Evolutionary conservation across 64 coral and sea anemone species (phyloP).

Genomic region (Montipora cactus): DNA sequence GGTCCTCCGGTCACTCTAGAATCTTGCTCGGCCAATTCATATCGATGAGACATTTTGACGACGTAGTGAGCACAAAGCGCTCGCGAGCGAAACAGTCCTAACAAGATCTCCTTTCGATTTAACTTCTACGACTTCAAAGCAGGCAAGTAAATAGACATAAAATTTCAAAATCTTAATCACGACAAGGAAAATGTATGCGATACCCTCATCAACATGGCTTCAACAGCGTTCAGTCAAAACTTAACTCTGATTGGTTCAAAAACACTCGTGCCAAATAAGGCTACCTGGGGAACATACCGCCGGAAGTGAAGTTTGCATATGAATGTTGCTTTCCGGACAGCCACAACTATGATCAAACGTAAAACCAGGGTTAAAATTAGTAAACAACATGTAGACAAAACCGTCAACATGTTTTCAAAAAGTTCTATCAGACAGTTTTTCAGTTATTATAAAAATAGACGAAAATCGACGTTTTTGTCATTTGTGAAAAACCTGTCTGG

Average conservation of each 20-base stretch:
- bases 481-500: too few relatives aligned
- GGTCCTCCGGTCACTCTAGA: conserved; percentile 45
- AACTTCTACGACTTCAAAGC: not conserved
- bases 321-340: too few relatives aligned
- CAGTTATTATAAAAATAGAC: too few relatives aligned
- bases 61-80: not conserved
- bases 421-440: too few relatives aligned
- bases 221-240: conserved; percentile 4
- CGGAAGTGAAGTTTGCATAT: conserved; percentile 19
- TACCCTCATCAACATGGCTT: conserved; percentile 31
- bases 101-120: not conserved
- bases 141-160: not conserved
- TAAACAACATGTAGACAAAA: too few relatives aligned
- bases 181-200: conserved; percentile 9
- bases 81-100: not conserved
- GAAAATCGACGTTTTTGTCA: too few relatives aligned
- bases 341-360: too few relatives aligned
- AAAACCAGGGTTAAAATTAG: too few relatives aligned
- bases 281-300: not conserved
- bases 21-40: conserved; percentile 78
- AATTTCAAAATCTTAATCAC: not conserved
- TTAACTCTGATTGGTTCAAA: not conserved
- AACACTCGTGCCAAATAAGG: conserved; percentile 28
- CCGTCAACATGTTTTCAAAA: too few relatives aligned
- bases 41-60: conserved; percentile 60